phyloP scores from a whole-genome alignment of 2,113 vertebrate genomes.

The Orycteropus afer region DNA sequence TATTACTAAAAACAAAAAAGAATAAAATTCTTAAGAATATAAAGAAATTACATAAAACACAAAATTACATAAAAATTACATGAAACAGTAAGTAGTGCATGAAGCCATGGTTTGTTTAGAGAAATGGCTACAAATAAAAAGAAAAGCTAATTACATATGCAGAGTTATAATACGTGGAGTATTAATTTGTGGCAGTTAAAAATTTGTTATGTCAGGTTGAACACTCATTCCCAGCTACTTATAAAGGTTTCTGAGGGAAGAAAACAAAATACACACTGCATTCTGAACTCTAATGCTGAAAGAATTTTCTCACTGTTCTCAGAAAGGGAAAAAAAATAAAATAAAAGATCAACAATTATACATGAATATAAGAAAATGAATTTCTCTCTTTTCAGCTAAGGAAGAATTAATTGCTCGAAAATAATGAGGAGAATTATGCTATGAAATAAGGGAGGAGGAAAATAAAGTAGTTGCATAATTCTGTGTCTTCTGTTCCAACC shows the following conservation, averaged over 20 bases:
- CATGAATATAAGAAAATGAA: constrained; percentile 1
- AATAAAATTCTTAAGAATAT: neutral
- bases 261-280: neutral
- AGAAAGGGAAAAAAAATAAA: neutral
- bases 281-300: neutral
- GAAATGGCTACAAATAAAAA: neutral
- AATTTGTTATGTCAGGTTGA: neutral
- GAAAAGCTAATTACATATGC: neutral
- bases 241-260: neutral
- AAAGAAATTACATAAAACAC: neutral
- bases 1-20: constrained; percentile 4
- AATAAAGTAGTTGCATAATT: neutral
- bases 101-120: neutral
- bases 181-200: neutral
- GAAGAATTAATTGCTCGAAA: constrained; percentile 11
- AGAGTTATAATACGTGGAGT: neutral
- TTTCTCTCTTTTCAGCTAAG: neutral
- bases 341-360: neutral
- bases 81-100: neutral
- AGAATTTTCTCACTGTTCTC: neutral
- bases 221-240: neutral
- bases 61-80: neutral
- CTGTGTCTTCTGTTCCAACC: neutral
- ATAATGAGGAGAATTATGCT: neutral
- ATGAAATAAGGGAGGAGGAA: neutral